phyloP scores from a whole-genome alignment of 2,888 invertebrate species.

The Liopterus haemorrhoidalis region DNA sequence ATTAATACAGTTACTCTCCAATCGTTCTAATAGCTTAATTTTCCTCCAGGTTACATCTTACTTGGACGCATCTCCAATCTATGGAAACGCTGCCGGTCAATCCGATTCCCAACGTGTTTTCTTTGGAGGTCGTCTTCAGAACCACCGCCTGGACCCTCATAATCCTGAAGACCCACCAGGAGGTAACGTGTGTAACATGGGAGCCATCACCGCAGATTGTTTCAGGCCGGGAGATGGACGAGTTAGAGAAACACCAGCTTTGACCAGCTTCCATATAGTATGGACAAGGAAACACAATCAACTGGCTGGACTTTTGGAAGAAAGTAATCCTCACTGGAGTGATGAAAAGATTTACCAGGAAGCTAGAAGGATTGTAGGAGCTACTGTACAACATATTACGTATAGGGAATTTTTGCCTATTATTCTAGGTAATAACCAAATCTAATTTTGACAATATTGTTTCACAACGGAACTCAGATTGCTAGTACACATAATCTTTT shows the following conservation, averaged over 20 bases:
- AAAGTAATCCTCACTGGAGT: conserved; percentile 78
- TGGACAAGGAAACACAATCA: conserved; percentile 71
- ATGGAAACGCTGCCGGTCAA: conserved; percentile 68
- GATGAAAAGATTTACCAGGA: conserved; percentile 85
- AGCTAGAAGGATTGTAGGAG: conserved; percentile 72
- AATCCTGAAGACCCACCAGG: conserved; percentile 48
- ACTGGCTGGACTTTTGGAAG: conserved; percentile 64
- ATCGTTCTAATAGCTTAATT: conserved; percentile 7
- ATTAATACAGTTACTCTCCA: neutral
- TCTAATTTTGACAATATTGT: too few relatives aligned
- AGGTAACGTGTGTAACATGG: conserved; percentile 64
- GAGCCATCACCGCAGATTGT: conserved; percentile 67
- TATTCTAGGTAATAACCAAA: conserved; percentile 66
- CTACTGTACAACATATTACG: conserved; percentile 77
- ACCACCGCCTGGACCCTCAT: conserved; percentile 44
- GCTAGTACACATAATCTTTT: too few relatives aligned
- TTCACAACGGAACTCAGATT: too few relatives aligned
- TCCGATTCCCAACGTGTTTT: conserved; percentile 70
- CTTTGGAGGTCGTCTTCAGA: conserved; percentile 45
- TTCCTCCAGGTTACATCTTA: conserved; percentile 62
- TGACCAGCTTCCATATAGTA: conserved; percentile 68
- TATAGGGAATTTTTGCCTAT: conserved; percentile 79
- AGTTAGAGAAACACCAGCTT: conserved; percentile 74
- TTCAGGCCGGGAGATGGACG: conserved; percentile 74
- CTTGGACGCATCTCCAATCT: conserved; percentile 75